Conservation (phyloP, 2,113 vertebrate species). For the Urocynchramus pylzowi region DNA sequence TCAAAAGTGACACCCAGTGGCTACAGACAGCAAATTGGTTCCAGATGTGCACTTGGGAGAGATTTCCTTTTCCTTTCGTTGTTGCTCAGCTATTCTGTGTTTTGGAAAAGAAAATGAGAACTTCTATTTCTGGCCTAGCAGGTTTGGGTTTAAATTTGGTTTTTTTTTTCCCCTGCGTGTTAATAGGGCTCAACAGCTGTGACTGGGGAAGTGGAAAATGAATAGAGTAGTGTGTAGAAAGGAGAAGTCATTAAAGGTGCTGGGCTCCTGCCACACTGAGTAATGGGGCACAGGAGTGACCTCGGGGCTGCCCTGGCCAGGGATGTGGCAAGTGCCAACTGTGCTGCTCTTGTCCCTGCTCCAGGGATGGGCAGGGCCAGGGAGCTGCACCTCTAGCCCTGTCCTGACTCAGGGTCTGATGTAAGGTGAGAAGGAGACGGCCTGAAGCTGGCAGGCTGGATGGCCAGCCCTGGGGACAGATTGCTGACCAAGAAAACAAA, state of each 20-base stretch:
- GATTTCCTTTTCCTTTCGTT: constrained; percentile 50
- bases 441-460: neutral
- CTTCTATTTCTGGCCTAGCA: constrained; percentile 58
- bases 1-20: constrained; percentile 72
- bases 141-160: constrained; percentile 48
- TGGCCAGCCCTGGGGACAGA: neutral
- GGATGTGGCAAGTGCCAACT: neutral
- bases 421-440: neutral
- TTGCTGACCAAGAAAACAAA: neutral
- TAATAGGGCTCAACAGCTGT: constrained; percentile 30
- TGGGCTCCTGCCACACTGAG: rapidly evolving
- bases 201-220: constrained; percentile 35
- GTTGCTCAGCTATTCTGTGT: constrained; percentile 50
- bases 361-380: neutral
- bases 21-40: constrained; percentile 62
- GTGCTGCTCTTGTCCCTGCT: neutral
- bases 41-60: constrained; percentile 63
- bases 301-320: neutral
- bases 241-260: neutral
- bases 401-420: neutral
- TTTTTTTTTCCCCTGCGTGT: neutral
- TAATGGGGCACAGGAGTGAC: neutral
- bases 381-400: neutral
- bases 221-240: neutral
- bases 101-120: constrained; percentile 70